A percentile compares a stretch with the other conserved stretches of the same genome.
phyloP scores from a whole-genome alignment of 2,113 vertebrate genomes.

The Sebastes schlegelii region DNA sequence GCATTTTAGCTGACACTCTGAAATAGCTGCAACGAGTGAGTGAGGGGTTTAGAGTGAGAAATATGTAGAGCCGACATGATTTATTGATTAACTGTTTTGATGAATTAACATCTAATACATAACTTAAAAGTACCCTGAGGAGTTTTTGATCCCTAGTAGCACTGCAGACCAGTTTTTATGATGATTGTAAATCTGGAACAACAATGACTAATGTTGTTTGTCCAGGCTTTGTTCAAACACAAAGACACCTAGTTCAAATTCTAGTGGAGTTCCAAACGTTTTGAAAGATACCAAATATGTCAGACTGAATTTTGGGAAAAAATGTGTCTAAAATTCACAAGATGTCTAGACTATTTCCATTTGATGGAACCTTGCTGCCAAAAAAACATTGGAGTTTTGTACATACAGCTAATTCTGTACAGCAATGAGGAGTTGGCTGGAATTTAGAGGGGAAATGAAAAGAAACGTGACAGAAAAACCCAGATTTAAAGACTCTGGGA shows the following conservation, averaged over 20 bases:
- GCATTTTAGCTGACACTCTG: slow-evolving; percentile 33
- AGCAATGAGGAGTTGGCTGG: neutral
- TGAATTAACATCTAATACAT: slow-evolving; percentile 6
- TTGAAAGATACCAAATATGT: neutral
- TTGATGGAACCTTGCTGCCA: neutral
- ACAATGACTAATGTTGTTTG: neutral
- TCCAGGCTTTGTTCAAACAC: too few species aligned
- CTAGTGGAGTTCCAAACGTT: neutral
- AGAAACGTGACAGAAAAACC: neutral
- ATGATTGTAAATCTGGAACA: neutral
- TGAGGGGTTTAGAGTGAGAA: neutral
- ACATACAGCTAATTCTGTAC: neutral
- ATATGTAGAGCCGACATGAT: slow-evolving; percentile 27
- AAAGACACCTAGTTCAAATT: neutral
- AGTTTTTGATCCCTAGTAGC: neutral
- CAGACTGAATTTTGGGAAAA: neutral
- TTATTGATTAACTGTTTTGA: slow-evolving; percentile 10
- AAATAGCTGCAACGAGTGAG: slow-evolving; percentile 31
- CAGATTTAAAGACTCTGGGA: neutral
- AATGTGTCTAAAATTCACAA: neutral
- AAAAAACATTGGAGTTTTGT: neutral
- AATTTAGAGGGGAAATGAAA: neutral
- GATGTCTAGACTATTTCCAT: neutral
- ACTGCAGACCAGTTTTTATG: neutral
- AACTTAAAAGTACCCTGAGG: neutral